Base-by-base conservation (phyloP, 2,113 vertebrate genomes). In the Notothenia rossii region DNA sequence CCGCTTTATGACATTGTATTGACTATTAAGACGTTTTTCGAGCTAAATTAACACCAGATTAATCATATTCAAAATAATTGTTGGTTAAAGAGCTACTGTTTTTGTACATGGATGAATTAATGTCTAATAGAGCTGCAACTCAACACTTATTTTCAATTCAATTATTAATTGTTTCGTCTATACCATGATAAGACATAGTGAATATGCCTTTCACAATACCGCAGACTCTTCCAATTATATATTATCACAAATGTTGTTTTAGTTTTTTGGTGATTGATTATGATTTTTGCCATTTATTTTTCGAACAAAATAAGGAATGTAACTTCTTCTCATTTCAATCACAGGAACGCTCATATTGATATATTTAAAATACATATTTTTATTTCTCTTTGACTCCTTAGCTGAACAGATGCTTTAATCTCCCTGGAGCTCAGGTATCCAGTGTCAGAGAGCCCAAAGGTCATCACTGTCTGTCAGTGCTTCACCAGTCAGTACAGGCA, bases 391-490 rank as follows among this genome's bases (percentile, higher is more conserved):
- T 14, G 15, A 60, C 62, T 18, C 15, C 15, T 53, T 15, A 43
- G 17, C 14, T 15, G 33, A 80, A 62, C 45, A 61, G 14, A 22
- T 6, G 18, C n/a, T 22, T 67, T 45, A 46, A 50, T 65, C 46
- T 61, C 62, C 62, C 25, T 55, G 6, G 17, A 50, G 71, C 72
- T 82, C 60, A 33, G 54, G 60, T 69, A 9, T 63, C 49, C 55
- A 7, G 68, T 46, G 58, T 58, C 53, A 10, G 66, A 63, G 58
- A 20, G 60, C 45, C 54, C 49, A 45, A 62, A 74, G 50, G 62
- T 29, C 13, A 14, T 61, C 63, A 48, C 17, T 60, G 65, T 63
- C 3, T 43, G 54, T n/a, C 77, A 22, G 53, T 56, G 36, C 36
- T 7, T 40, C 36, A 40, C 36, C 36, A 7, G 36, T 40, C 6